Percentiles rank a stretch among this genome's conserved stretches.
Conservation (phyloP, 2,888 invertebrate genomes). For the Andrena hattorfiana region DNA sequence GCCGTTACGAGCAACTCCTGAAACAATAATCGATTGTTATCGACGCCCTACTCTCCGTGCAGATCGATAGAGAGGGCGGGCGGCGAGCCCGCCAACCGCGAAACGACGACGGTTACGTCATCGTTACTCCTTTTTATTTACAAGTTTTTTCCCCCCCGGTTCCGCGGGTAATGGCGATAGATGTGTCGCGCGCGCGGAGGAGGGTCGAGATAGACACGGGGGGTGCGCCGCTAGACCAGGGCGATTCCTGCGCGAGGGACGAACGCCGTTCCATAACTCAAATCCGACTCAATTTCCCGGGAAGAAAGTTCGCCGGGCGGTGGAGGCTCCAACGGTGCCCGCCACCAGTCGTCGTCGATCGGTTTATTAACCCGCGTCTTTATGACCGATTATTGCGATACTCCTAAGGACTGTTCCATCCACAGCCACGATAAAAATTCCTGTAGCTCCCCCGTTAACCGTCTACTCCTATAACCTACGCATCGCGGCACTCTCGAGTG, state of each 20-base stretch:
- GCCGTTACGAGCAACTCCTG: constrained; percentile 44
- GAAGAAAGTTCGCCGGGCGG: constrained; percentile 77
- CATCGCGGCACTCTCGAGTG: not conserved
- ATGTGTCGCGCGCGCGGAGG: constrained; percentile 71
- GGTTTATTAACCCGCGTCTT: constrained; percentile 75
- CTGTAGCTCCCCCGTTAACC: not conserved
- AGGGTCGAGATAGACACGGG: constrained; percentile 69
- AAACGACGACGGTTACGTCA: constrained; percentile 70
- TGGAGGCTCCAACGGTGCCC: constrained; percentile 42
- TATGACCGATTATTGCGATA: constrained; percentile 72
- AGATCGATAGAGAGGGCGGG: constrained; percentile 49
- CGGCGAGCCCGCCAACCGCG: constrained; percentile 63
- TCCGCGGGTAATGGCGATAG: constrained; percentile 72
- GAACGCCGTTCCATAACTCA: constrained; percentile 81
- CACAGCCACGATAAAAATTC: constrained; percentile 16
- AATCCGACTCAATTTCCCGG: constrained; percentile 83
- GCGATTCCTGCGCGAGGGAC: constrained; percentile 66
- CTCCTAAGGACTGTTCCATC: constrained; percentile 18
- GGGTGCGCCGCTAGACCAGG: constrained; percentile 56
- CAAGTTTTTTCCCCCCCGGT: constrained; percentile 70
- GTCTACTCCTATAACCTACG: constrained; percentile 1
- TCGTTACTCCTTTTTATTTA: constrained; percentile 79
- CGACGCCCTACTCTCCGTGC: constrained; percentile 57
- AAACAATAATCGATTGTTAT: constrained; percentile 75
- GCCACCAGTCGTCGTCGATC: constrained; percentile 65